Evolutionary conservation across 37 sponge, comb jelly and placozoan genomes (phyloP).

Genomic region (Corticium candelabrum): DNA sequence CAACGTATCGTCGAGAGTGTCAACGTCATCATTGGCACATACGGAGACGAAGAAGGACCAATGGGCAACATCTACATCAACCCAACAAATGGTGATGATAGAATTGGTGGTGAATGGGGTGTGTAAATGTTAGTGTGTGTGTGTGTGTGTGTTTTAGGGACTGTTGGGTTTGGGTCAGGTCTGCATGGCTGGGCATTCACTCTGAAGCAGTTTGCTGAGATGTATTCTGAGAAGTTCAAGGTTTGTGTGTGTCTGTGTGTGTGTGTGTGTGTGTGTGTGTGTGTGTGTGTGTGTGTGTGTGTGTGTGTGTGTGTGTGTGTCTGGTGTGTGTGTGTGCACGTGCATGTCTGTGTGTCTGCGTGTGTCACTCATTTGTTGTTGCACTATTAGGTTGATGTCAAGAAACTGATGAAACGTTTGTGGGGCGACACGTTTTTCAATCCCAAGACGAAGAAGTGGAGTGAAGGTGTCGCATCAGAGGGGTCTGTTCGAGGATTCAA

Average conservation of each 20-base stretch:
- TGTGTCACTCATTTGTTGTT: too few species aligned
- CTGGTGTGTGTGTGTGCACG: too few species aligned
- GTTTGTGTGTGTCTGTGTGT: too few species aligned
- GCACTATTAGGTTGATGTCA: slow-evolving; percentile 75
- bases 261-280: too few species aligned
- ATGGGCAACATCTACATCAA: slow-evolving; percentile 84
- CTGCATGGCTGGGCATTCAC: slow-evolving; percentile 99
- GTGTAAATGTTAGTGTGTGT: neutral
- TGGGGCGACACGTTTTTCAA: slow-evolving; percentile 97
- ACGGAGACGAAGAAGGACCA: slow-evolving; percentile 83
- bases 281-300: too few species aligned
- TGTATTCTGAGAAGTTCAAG: slow-evolving; percentile 94
- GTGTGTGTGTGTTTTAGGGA: slow-evolving; percentile 35
- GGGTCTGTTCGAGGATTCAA: slow-evolving; percentile 90
- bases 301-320: too few species aligned
- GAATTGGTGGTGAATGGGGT: neutral
- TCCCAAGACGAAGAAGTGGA: slow-evolving; percentile 82
- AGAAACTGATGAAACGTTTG: slow-evolving; percentile 87
- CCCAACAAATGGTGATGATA: too few species aligned
- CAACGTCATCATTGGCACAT: slow-evolving; percentile 96
- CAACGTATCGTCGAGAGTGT: slow-evolving; percentile 91
- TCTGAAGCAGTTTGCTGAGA: slow-evolving; percentile 98
- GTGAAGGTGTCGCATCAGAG: slow-evolving; percentile 54
- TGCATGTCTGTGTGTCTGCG: too few species aligned
- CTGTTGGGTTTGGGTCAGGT: slow-evolving; percentile 98